Evolutionary conservation across 2,797 vertebrate species (phyloP).

Genomic region (Agapornis canus): DNA sequence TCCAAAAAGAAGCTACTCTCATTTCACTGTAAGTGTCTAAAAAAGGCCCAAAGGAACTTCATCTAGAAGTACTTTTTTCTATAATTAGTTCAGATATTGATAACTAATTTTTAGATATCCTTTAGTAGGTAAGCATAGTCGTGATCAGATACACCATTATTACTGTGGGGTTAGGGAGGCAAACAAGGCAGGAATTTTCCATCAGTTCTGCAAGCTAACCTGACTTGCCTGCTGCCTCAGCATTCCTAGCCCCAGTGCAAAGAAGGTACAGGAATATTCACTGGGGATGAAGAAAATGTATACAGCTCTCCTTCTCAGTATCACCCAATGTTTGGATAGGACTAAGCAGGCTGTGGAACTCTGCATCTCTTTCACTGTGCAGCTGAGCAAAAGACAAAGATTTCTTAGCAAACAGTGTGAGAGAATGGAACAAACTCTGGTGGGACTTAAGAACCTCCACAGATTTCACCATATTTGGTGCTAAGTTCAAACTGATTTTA

Average conservation of each 20-base stretch:
- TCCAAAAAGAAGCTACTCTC: not conserved
- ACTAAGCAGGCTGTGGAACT: fast-evolving
- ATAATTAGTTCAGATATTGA: not conserved
- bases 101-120: not conserved
- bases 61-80: not conserved
- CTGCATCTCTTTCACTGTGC: not conserved
- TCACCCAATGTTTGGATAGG: fast-evolving
- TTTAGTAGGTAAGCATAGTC: not conserved
- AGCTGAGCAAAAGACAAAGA: not conserved
- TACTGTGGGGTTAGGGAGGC: fast-evolving
- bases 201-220: not conserved
- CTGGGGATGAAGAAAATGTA: not conserved
- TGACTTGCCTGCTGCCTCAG: not conserved
- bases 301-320: not conserved
- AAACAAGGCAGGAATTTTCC: not conserved
- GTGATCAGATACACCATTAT: not conserved
- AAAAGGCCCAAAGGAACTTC: not conserved
- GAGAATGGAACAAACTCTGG: not conserved
- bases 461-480: not conserved
- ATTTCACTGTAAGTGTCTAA: not conserved
- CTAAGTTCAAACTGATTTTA: not conserved
- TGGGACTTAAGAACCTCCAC: not conserved
- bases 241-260: not conserved
- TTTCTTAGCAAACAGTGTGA: not conserved
- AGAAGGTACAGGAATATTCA: not conserved